Evolutionary conservation across 2,113 vertebrate genomes (phyloP), one percentile per base, ranked within the genome.

Genomic region (Brienomyrus longianalis): DNA sequence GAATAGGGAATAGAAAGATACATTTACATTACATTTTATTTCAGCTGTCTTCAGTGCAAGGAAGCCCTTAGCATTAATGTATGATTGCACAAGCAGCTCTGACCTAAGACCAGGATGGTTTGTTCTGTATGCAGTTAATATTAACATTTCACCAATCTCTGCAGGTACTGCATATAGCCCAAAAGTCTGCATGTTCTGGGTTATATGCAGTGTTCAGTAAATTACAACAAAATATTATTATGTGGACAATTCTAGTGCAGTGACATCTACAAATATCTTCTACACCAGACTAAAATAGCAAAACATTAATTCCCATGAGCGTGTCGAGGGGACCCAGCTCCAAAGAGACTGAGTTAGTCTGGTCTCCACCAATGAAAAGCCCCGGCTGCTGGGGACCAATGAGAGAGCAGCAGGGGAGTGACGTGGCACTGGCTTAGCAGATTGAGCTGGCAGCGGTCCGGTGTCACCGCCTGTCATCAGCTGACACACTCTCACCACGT

Each of bases 381-480:
- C 52, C 31, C 8, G 31, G 54, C 48, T 89, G 90, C 88, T 83
- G 83, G 45, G 88, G 66, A 89, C 83, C 85, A 90, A 89, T 89
- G 17, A 86, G 77, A 86, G 86, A 86, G 85, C 87, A 77, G 88
- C 80, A 56, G 15, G 47, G 88, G 90, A 86, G 80, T 86, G 90
- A 90, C 70, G 83, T 5, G 35, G 43, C 43, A 35, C 80, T 87
- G 47, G 85, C 62, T 39, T 66, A 66, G 21, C 86, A 85, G 88
- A 85, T 70, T 52, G 80, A 88, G 62, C 87, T 86, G 87, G 87
- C 87, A 86, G 80, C 17, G 31, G n/a, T 35, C 88, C 48, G 88
- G 23, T 90, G 87, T 90, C 90, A 89, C 84, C 19, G 56, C 80
- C 83, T 86, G 87, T 89, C 88, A 90, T 85, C 88, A 54, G 83